Evolutionary conservation across 2,888 invertebrate species (phyloP), one percentile per base, ranked within the genome.

Genomic region (Cephus spinipes): DNA sequence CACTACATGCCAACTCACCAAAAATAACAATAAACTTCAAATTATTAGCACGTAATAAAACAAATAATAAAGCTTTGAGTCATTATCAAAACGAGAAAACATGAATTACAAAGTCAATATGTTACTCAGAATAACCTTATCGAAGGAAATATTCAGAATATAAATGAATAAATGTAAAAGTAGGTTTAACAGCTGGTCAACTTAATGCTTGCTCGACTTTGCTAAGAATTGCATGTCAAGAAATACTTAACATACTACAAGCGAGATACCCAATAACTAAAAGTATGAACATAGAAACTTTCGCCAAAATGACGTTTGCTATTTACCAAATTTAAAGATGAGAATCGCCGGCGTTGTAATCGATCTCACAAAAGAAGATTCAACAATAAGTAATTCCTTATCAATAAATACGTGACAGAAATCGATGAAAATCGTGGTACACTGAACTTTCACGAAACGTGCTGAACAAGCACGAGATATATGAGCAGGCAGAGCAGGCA

Each of bases 401-500:
- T 55, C 23, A 23, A 55, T 55, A 23, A 55, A 68, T 30, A 30
- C 30, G 76, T 73, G 15, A 74, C 40, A 74, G 75, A n/a, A 75
- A 73, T 40, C 34, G 55, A 78, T 68, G 75, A 77, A 40, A 77
- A 77, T 12, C 69, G 69, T 73, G 76, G 79, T 80, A 74, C 79
- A 15, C 15, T 15, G 40, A 84, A 79, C 79, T 76, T 80, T 81
- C 80, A 80, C 78, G 81, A 79, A 81, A 77, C 80, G 79, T 80
- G 79, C 79, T 80, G 79, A 78, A 81, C 68, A 33, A 74, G 32
- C 33, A 77, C 69, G 73, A 30, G 32, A 36, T 73, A 71, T 55
- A 77, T 77, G 74, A 79, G 81, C 79, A 83, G 84, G 82, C 84
- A 77, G 74, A 78, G 81, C 79, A 82, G 84, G 83, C 84, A 82